phyloP scores from a whole-genome alignment of 2,888 invertebrate genomes.

The Clostera curtula region DNA sequence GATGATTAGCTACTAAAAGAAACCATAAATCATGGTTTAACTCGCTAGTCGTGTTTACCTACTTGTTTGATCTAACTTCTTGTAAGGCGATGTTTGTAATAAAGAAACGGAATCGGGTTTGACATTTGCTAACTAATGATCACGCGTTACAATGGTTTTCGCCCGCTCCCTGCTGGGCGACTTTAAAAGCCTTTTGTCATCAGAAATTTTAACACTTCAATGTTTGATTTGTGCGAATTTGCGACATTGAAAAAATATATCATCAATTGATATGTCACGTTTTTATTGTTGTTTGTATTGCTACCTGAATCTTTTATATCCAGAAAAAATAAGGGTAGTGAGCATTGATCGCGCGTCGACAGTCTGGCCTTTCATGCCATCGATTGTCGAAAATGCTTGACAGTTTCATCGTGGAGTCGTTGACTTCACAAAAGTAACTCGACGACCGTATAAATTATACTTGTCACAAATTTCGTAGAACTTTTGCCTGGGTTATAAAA shows the following conservation, averaged over 20 bases:
- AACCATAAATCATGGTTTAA: conserved; percentile 48
- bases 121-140: conserved; percentile 69
- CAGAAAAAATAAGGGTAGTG: conserved; percentile 44
- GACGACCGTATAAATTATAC: conserved; percentile 44
- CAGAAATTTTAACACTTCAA: conserved; percentile 68
- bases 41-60: conserved; percentile 49
- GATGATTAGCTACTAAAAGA: conserved; percentile 7
- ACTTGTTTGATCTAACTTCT: conserved; percentile 49
- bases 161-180: conserved; percentile 51
- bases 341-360: conserved; percentile 42
- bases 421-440: conserved; percentile 52
- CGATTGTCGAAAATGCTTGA: conserved; percentile 41
- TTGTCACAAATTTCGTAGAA: conserved; percentile 8
- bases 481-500: too few relatives aligned
- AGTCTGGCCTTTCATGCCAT: conserved; percentile 41
- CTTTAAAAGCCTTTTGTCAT: conserved; percentile 55
- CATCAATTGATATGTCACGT: conserved; percentile 67
- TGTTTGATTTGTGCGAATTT: conserved; percentile 72
- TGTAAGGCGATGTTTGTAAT: conserved; percentile 52
- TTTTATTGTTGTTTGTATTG: conserved; percentile 68
- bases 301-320: conserved; percentile 60
- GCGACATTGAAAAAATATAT: conserved; percentile 52
- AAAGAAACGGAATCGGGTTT: conserved; percentile 42
- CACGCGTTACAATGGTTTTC: conserved; percentile 45
- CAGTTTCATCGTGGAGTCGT: conserved; percentile 50